Evolutionary conservation across 2,888 invertebrate species (phyloP).

Genomic region (Petrolisthes cinctipes): DNA sequence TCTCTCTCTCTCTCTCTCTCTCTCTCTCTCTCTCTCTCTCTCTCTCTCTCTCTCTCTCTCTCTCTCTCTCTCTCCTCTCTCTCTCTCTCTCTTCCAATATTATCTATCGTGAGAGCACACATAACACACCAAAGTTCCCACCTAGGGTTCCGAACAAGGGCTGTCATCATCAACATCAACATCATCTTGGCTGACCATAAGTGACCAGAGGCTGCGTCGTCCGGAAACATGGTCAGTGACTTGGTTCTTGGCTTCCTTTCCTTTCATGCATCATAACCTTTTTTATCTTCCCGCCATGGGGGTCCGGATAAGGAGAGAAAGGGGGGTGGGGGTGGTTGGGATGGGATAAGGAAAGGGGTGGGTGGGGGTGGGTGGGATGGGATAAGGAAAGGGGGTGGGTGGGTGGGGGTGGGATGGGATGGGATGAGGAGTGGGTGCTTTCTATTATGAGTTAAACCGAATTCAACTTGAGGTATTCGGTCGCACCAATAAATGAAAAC

Average conservation of each 20-base stretch:
- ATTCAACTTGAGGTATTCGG: no score
- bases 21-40: not conserved
- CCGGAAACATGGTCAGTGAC: constrained; percentile 37
- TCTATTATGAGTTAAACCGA: no score
- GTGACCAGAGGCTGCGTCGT: constrained; percentile 39
- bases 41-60: constrained; percentile 7
- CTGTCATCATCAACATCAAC: not conserved
- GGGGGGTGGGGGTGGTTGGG: not conserved
- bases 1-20: not conserved
- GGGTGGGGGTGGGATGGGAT: no score
- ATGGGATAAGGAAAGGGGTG: not conserved
- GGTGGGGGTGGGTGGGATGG: no score
- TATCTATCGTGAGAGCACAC: not conserved
- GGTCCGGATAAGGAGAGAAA: not conserved
- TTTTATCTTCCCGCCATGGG: not conserved
- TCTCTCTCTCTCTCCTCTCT: not conserved
- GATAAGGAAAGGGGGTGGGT: not conserved
- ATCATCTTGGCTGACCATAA: constrained; percentile 26
- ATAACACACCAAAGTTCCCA: constrained; percentile 3
- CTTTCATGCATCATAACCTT: constrained; percentile 1
- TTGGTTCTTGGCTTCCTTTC: constrained; percentile 29
- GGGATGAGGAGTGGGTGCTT: no score
- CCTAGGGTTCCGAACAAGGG: constrained; percentile 32
- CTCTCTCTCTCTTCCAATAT: not conserved
- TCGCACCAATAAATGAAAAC: no score